These are phyloP conservation scores for Colletes collaris DNA, from an alignment of 2,888 invertebrate species.

Conservation along the genomic window DNA sequence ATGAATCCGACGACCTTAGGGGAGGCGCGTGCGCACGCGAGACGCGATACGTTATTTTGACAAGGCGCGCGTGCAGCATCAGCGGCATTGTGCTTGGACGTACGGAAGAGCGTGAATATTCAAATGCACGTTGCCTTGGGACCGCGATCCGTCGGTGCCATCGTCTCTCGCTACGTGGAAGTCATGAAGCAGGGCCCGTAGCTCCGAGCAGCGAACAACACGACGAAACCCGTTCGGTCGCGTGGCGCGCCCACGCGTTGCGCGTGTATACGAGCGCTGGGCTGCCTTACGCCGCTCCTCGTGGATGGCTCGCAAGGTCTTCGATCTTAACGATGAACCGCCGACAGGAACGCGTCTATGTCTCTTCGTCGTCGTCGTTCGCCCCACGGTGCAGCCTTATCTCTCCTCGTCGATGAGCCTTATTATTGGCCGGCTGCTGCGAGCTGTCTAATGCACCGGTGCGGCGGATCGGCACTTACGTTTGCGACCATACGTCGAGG, in stretches of 20 bases:
- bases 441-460: conserved; percentile 50
- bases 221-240: conserved; percentile 80
- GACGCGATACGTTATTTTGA: conserved; percentile 47
- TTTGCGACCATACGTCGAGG: conserved; percentile 37
- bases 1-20: too few relatives aligned
- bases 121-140: conserved; percentile 52
- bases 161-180: conserved; percentile 54
- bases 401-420: conserved; percentile 41
- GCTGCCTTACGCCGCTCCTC: conserved; percentile 17
- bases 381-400: conserved; percentile 46
- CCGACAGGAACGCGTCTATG: conserved; percentile 55
- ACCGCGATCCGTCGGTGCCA: conserved; percentile 48
- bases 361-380: conserved; percentile 37
- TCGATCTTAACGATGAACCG: conserved; percentile 64
- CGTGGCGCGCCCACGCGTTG: conserved; percentile 82
- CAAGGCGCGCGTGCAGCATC: conserved; percentile 46
- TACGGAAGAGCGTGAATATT: conserved; percentile 63
- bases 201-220: conserved; percentile 42
- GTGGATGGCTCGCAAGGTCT: conserved; percentile 55
- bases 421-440: conserved; percentile 57
- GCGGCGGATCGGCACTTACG: conserved; percentile 43
- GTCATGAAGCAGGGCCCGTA: conserved; percentile 49
- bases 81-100: conserved; percentile 39
- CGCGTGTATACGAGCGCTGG: conserved; percentile 69
- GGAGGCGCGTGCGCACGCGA: too few relatives aligned